Percentiles rank a stretch among this genome's conserved stretches.
phyloP scores from a whole-genome alignment of 1,140 invertebrate genomes.

The Hylaeus anthracinus region DNA sequence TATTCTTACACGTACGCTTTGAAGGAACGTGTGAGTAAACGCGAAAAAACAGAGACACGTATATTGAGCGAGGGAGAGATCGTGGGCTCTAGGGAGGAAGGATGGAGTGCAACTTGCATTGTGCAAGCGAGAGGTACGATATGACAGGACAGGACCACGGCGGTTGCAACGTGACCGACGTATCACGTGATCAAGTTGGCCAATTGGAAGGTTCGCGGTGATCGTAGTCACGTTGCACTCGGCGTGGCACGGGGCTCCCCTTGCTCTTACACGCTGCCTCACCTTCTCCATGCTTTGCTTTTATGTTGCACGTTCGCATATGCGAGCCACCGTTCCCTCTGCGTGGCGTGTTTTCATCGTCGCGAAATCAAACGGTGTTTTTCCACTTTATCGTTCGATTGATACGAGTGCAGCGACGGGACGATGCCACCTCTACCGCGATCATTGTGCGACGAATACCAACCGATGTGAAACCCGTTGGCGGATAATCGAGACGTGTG shows the following conservation, averaged over 20 bases:
- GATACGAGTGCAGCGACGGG: neutral
- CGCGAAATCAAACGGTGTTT: neutral
- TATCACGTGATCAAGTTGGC: conserved; percentile 66
- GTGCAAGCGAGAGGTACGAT: neutral
- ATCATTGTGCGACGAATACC: neutral
- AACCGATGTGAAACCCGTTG: neutral
- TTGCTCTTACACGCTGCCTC: conserved; percentile 67
- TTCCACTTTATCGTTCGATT: too few species aligned
- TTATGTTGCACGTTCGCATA: conserved; percentile 48
- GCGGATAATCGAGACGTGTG: too few species aligned
- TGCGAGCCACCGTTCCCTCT: conserved; percentile 41
- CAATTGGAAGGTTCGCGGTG: conserved; percentile 64
- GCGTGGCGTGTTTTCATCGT: conserved; percentile 10
- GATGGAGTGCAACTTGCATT: too few species aligned
- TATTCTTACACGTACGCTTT: neutral
- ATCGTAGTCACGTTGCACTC: conserved; percentile 73
- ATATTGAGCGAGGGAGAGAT: neutral
- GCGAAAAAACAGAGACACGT: neutral
- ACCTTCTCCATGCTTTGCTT: conserved; percentile 27
- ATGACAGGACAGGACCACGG: conserved; percentile 69
- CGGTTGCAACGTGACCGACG: conserved; percentile 79
- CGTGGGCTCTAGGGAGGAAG: too few species aligned
- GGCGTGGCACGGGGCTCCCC: conserved; percentile 66
- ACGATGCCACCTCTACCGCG: neutral
- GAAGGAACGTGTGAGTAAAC: neutral